Conservation (phyloP, 2,888 invertebrate species). For the Polydrusus tereticollis region DNA sequence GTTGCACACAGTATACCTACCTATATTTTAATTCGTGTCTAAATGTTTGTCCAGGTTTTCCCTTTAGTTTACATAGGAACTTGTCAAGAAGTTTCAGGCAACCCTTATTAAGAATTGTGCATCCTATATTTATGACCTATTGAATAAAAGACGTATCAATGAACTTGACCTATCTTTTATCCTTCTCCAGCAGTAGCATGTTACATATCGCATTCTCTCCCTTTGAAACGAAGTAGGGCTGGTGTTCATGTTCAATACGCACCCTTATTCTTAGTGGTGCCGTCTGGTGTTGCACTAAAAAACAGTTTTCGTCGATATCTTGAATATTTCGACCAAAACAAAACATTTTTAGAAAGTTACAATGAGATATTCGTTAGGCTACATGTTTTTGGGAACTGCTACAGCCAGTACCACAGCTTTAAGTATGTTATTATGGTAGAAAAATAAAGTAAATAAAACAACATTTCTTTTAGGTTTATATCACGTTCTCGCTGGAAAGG, state of each 20-base stretch:
- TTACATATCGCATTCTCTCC: neutral
- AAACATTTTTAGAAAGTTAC: neutral
- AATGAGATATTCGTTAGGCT: constrained; percentile 19
- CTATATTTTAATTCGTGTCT: no score
- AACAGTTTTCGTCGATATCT: neutral
- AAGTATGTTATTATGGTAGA: constrained; percentile 17
- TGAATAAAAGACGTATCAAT: neutral
- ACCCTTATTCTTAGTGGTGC: neutral
- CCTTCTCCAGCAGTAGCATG: neutral
- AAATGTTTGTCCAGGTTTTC: no score
- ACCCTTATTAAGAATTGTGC: no score
- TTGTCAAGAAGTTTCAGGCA: no score
- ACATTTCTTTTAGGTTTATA: constrained; percentile 68
- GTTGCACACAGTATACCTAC: no score
- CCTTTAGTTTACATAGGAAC: no score
- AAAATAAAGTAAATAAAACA: neutral
- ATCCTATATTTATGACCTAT: neutral
- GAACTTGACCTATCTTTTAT: constrained; percentile 4
- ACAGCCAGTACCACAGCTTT: constrained; percentile 49
- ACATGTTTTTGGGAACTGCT: constrained; percentile 18
- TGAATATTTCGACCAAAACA: neutral
- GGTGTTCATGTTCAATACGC: no score
- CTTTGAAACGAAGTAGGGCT: no score
- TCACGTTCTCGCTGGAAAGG: constrained; percentile 87
- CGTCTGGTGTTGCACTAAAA: neutral